phyloP scores from a whole-genome alignment of 2,797 vertebrate species.

The Botia almorhae region DNA sequence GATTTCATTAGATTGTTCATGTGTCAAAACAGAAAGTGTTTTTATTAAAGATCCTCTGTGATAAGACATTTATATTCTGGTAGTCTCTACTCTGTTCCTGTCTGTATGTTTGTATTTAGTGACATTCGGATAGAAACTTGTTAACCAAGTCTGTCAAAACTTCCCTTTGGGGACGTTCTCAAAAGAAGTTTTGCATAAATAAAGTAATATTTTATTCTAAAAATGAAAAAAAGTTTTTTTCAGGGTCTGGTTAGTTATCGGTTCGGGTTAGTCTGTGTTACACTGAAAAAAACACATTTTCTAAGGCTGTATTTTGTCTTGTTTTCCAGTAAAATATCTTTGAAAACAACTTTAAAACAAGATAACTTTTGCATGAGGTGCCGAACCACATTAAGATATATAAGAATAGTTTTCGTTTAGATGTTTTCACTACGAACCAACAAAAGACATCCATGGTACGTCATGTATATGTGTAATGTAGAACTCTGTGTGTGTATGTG shows the following conservation, averaged over 20 bases:
- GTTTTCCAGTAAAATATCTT: not conserved
- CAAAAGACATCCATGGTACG: too few species aligned
- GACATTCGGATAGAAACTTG: not conserved
- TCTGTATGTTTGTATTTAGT: not conserved
- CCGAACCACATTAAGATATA: too few species aligned
- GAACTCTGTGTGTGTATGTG: not conserved
- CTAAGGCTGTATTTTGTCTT: not conserved
- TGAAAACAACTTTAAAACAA: not conserved
- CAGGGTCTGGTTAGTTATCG: too few species aligned
- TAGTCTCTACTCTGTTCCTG: not conserved
- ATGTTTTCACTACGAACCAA: too few species aligned
- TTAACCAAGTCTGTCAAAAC: not conserved
- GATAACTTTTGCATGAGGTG: not conserved
- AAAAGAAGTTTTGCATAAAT: not conserved
- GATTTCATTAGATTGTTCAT: conserved; percentile 18
- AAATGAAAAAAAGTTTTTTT: not conserved
- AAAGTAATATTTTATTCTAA: not conserved
- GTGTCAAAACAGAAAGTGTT: not conserved
- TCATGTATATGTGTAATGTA: too few species aligned
- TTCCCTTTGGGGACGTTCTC: not conserved
- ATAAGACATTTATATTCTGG: not conserved
- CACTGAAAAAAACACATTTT: not conserved
- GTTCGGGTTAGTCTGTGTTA: not conserved
- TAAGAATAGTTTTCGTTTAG: too few species aligned
- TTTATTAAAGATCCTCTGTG: conserved; percentile 27